These are phyloP conservation scores for Lymantria monacha DNA, from an alignment of 2,888 invertebrate genomes.

Conservation along the genomic window DNA sequence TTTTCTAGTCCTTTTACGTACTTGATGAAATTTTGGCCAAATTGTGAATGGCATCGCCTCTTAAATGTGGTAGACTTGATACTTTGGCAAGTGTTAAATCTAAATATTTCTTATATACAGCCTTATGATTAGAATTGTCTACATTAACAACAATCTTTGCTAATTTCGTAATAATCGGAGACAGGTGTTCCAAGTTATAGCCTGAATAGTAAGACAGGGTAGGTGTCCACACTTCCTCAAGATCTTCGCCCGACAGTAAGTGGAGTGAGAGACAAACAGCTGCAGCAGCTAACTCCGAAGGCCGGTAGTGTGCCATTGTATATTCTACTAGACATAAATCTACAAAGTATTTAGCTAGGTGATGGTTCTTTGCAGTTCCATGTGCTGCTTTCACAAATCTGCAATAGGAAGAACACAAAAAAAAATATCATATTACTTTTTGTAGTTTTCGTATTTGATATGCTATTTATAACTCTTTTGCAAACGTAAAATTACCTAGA, in stretches of 20 bases:
- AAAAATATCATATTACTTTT: background rate
- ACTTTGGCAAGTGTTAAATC: constrained; percentile 83
- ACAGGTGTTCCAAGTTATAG: constrained; percentile 86
- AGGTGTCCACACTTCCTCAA: constrained; percentile 85
- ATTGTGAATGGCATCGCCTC: constrained; percentile 59
- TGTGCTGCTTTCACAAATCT: constrained; percentile 84
- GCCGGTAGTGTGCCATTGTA: constrained; percentile 87
- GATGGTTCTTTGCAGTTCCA: constrained; percentile 85
- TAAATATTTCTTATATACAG: constrained; percentile 86
- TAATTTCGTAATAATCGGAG: constrained; percentile 85
- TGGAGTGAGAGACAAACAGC: constrained; percentile 87
- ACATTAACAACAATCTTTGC: constrained; percentile 86
- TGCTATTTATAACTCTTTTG: no score
- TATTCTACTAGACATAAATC: constrained; percentile 93
- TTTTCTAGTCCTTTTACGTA: constrained; percentile 13
- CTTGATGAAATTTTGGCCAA: constrained; percentile 43
- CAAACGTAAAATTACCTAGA: no score
- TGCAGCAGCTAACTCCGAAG: constrained; percentile 92
- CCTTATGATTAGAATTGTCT: constrained; percentile 87
- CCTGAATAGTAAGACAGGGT: constrained; percentile 89
- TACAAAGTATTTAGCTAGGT: constrained; percentile 94
- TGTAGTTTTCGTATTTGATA: background rate
- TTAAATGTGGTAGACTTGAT: constrained; percentile 84
- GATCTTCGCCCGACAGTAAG: constrained; percentile 76
- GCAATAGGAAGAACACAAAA: constrained; percentile 30